Percentiles rank a stretch among this genome's conserved stretches.
phyloP scores from a whole-genome alignment of 2,797 vertebrate genomes.

The Microtus agrestis region DNA sequence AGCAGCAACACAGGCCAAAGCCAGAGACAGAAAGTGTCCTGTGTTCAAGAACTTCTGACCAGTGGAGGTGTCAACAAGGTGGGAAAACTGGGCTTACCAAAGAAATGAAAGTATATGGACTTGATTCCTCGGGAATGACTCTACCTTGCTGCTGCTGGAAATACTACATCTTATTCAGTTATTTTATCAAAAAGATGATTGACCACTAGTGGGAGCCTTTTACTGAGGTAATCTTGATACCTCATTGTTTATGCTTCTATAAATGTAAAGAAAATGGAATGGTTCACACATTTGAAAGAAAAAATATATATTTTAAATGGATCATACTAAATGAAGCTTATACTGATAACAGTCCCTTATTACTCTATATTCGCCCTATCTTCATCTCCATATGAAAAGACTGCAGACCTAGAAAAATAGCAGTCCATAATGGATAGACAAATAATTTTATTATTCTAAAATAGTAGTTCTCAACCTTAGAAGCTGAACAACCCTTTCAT shows the following conservation, averaged over 20 bases:
- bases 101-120: slow-evolving; percentile 23
- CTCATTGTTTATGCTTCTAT: slow-evolving; percentile 40
- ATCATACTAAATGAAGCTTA: slow-evolving; percentile 54
- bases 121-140: neutral
- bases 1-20: slow-evolving; percentile 31
- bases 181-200: slow-evolving; percentile 56
- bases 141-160: slow-evolving; percentile 30
- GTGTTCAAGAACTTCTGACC: neutral
- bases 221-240: slow-evolving; percentile 31
- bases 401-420: slow-evolving; percentile 60
- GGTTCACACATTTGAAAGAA: slow-evolving; percentile 45
- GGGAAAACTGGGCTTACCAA: neutral
- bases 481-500: neutral
- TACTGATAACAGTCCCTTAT: neutral
- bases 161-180: slow-evolving; percentile 32
- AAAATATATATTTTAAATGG: slow-evolving; percentile 55
- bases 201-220: slow-evolving; percentile 74
- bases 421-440: slow-evolving; percentile 19
- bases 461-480: neutral
- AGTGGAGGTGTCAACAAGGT: neutral
- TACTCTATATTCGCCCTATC: slow-evolving; percentile 33
- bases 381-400: slow-evolving; percentile 53
- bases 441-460: slow-evolving; percentile 44
- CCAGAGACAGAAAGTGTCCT: neutral
- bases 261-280: slow-evolving; percentile 56